Conservation (phyloP, 2,888 invertebrate species). For the Elmis aenea region DNA sequence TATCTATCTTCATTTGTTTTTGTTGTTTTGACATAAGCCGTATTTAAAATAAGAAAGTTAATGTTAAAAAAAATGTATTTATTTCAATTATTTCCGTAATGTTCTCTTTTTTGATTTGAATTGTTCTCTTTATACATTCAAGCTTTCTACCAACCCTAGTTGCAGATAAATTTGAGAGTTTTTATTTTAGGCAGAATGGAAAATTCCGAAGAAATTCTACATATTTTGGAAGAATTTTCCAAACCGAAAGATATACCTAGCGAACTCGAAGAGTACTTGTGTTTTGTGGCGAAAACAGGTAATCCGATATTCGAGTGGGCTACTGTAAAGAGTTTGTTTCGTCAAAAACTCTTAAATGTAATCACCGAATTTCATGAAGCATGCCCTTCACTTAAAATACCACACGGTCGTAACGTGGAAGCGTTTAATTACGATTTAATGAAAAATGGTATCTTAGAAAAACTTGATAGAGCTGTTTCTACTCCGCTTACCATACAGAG, state of each 20-base stretch:
- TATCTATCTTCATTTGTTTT: too few species aligned
- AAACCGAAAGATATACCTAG: slow-evolving; percentile 78
- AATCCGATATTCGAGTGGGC: slow-evolving; percentile 93
- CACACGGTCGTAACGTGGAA: slow-evolving; percentile 86
- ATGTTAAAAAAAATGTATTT: too few species aligned
- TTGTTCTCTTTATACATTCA: too few species aligned
- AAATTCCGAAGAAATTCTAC: slow-evolving; percentile 79
- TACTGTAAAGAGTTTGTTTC: slow-evolving; percentile 79
- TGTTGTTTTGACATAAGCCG: too few species aligned
- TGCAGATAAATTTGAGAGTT: too few species aligned
- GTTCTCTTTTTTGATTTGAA: too few species aligned
- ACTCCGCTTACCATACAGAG: slow-evolving; percentile 96
- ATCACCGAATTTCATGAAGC: slow-evolving; percentile 84
- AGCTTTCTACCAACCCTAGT: too few species aligned
- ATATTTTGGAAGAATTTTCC: slow-evolving; percentile 77
- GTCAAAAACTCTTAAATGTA: slow-evolving; percentile 79
- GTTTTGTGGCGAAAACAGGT: slow-evolving; percentile 88
- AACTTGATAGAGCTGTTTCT: slow-evolving; percentile 75
- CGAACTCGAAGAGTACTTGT: slow-evolving; percentile 83
- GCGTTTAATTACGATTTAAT: slow-evolving; percentile 85
- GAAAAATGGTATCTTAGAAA: slow-evolving; percentile 76
- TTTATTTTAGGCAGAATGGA: slow-evolving; percentile 68
- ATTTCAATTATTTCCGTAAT: too few species aligned
- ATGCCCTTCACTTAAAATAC: slow-evolving; percentile 68
- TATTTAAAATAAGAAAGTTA: too few species aligned